Percentiles rank a stretch among this genome's conserved stretches.
Evolutionary conservation across 2,797 vertebrate species (phyloP).

Genomic region (Pseudochaenichthys georgianus): DNA sequence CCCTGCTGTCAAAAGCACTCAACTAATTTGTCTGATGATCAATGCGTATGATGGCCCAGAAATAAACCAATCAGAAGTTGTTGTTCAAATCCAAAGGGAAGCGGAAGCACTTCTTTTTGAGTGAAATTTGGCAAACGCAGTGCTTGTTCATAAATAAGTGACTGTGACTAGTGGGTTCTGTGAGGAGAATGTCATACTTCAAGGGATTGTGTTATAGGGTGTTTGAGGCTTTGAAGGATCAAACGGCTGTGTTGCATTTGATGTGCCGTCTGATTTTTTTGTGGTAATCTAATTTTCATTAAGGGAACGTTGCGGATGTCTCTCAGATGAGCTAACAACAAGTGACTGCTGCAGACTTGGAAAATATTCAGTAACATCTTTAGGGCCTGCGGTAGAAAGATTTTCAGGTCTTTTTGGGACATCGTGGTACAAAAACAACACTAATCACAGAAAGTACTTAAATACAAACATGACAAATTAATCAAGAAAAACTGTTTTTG

Average conservation of each 20-base stretch:
- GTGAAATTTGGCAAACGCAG: conserved; percentile 55
- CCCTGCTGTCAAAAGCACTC: conserved; percentile 53
- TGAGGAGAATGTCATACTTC: conserved; percentile 60
- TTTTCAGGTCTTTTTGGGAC: background rate
- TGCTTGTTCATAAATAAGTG: conserved; percentile 66
- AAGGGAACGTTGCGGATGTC: conserved; percentile 48
- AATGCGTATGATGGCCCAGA: conserved; percentile 50
- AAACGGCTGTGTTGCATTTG: conserved; percentile 67
- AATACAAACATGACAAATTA: background rate
- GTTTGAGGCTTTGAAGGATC: conserved; percentile 69
- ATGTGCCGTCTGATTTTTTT: conserved; percentile 70
- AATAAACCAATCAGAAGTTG: conserved; percentile 61
- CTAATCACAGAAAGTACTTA: background rate
- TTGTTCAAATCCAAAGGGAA: conserved; percentile 44
- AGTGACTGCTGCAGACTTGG: conserved; percentile 34
- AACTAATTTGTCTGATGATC: conserved; percentile 61
- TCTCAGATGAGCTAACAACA: conserved; percentile 56
- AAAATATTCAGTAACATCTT: conserved; percentile 27
- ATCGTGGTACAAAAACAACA: background rate
- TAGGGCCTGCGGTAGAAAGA: background rate
- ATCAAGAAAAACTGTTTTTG: conserved; percentile 3
- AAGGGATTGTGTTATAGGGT: conserved; percentile 59
- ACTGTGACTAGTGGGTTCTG: conserved; percentile 59
- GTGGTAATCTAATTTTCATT: conserved; percentile 73
- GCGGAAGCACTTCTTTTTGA: conserved; percentile 60